These are phyloP conservation scores for Tupaia tana DNA, from an alignment of 2,113 vertebrate genomes.

Conservation along the genomic window DNA sequence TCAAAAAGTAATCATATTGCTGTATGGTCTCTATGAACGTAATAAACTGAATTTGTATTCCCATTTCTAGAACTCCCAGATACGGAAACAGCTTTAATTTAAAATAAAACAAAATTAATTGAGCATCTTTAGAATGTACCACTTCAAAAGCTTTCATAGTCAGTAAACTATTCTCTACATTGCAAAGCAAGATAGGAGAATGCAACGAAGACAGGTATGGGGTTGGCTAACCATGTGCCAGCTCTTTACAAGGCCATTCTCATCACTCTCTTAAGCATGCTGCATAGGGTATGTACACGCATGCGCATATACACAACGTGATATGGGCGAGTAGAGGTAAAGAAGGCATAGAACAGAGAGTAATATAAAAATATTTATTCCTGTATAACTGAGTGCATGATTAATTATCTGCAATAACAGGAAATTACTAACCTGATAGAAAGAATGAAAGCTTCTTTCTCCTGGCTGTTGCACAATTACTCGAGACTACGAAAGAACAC, in stretches of 20 bases:
- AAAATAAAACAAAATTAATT: conserved; percentile 56
- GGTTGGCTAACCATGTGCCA: not conserved
- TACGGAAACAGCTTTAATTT: not conserved
- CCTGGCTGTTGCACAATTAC: conserved; percentile 97
- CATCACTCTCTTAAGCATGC: not conserved
- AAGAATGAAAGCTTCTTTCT: conserved; percentile 97
- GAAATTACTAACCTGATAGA: conserved; percentile 93
- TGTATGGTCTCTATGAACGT: conserved; percentile 21
- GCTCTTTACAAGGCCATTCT: not conserved
- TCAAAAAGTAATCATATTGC: not conserved
- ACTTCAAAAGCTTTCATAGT: not conserved
- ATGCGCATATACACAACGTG: not conserved
- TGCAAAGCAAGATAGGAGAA: not conserved
- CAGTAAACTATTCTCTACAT: not conserved
- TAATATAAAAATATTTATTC: not conserved
- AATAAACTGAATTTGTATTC: conserved; percentile 22
- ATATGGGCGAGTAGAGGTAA: not conserved
- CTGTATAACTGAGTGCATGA: not conserved
- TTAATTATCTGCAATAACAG: not conserved
- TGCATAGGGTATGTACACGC: not conserved
- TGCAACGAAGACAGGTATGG: not conserved
- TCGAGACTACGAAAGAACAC: conserved; percentile 89
- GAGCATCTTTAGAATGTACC: not conserved
- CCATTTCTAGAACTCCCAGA: not conserved
- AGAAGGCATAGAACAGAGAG: not conserved